Evolutionary conservation across 2,888 invertebrate species (phyloP).

Genomic region (Sesamia inferens): DNA sequence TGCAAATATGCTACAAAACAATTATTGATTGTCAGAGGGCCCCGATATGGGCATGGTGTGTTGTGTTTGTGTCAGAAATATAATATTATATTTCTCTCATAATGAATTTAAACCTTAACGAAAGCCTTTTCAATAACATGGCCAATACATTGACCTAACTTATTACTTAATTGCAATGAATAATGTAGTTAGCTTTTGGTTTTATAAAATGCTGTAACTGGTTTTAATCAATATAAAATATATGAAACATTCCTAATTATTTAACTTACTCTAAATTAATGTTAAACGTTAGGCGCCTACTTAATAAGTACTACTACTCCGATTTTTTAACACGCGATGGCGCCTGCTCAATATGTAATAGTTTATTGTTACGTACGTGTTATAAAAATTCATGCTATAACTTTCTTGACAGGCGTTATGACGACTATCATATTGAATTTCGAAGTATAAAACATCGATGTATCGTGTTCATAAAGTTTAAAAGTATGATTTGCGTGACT

Average conservation of each 20-base stretch:
- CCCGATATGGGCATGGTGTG: too few relatives aligned
- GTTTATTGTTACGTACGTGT: conserved; percentile 35
- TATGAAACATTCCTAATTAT: not conserved
- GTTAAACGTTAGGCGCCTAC: conserved; percentile 29
- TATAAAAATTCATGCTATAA: conserved; percentile 36
- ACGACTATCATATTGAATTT: too few relatives aligned
- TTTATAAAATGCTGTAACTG: not conserved
- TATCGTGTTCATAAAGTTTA: too few relatives aligned
- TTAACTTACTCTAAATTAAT: not conserved
- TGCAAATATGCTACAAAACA: too few relatives aligned
- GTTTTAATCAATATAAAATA: not conserved
- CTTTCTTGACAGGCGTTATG: conserved; percentile 36
- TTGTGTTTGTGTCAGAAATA: too few relatives aligned
- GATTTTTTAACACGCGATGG: conserved; percentile 13
- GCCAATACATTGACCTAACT: not conserved
- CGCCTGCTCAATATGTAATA: conserved; percentile 47
- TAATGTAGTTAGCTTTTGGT: not conserved
- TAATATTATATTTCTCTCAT: not conserved
- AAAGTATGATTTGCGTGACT: too few relatives aligned
- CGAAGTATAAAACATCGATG: too few relatives aligned
- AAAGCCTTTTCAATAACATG: not conserved
- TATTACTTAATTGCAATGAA: not conserved
- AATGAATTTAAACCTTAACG: not conserved
- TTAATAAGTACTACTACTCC: conserved; percentile 12
- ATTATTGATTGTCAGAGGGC: too few relatives aligned